Evolutionary conservation across 2,888 invertebrate species (phyloP).

Genomic region (Eurytoma adleriae): DNA sequence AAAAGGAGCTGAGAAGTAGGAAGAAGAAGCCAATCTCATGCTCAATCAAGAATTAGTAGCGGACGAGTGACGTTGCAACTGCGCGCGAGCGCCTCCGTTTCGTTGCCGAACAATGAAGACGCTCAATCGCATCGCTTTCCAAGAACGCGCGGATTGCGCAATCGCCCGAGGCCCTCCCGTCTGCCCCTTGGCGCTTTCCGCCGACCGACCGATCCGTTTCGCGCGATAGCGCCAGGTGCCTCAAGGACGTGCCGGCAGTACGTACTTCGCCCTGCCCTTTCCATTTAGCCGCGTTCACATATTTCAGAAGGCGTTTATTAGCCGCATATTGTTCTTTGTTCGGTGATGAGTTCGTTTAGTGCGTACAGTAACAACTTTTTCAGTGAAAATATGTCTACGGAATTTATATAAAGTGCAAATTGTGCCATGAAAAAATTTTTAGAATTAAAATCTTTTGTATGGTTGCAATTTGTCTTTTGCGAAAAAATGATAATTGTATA

Average conservation of each 20-base stretch:
- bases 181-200: conserved; percentile 48
- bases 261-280: conserved; percentile 8
- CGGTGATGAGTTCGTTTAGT: background rate
- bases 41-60: conserved; percentile 16
- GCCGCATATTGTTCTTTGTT: no score
- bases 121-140: conserved; percentile 63
- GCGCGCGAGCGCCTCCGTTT: background rate
- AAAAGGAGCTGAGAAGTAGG: conserved; percentile 13
- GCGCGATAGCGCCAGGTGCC: conserved; percentile 60
- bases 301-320: conserved; percentile 28
- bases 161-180: conserved; percentile 29
- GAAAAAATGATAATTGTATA: background rate
- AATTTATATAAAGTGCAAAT: no score
- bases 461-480: no score
- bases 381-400: no score
- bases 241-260: conserved; percentile 57
- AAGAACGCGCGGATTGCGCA: conserved; percentile 60
- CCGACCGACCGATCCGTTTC: conserved; percentile 48
- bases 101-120: conserved; percentile 60
- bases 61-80: background rate
- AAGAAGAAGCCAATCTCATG: conserved; percentile 6
- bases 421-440: no score
- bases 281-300: conserved; percentile 33
- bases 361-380: no score
- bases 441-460: no score